A percentile compares a stretch with the other conserved stretches of the same genome.
phyloP scores from a whole-genome alignment of 2,888 invertebrate species.

The Leptopterna dolabrata region DNA sequence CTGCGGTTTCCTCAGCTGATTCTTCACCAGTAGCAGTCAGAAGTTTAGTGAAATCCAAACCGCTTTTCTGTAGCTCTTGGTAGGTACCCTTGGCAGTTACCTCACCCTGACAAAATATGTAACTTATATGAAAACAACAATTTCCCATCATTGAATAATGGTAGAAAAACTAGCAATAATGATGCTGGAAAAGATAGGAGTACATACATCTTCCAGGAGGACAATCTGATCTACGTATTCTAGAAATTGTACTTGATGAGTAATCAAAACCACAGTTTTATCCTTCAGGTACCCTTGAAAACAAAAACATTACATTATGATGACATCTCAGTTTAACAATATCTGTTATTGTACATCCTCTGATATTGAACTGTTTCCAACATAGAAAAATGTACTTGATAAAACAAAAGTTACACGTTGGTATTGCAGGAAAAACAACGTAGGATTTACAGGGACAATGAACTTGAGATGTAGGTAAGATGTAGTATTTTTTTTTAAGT shows the following conservation, averaged over 20 bases:
- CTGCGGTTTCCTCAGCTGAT: neutral
- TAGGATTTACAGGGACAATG: no score
- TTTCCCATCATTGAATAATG: neutral
- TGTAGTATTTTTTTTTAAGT: no score
- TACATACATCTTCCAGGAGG: constrained; percentile 68
- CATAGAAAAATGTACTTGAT: no score
- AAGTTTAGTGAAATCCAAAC: constrained; percentile 81
- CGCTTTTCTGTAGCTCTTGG: constrained; percentile 77
- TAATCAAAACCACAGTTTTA: constrained; percentile 82
- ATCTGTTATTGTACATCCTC: no score
- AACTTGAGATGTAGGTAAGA: no score
- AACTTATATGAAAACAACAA: neutral
- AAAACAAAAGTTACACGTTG: no score
- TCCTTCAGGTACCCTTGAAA: constrained; percentile 68
- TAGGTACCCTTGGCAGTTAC: constrained; percentile 73
- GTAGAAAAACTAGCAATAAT: neutral
- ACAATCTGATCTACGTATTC: constrained; percentile 74
- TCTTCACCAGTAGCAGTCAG: constrained; percentile 66
- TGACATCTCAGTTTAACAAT: no score
- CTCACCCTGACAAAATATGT: constrained; percentile 66
- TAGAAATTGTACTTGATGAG: constrained; percentile 86
- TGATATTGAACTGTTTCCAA: no score
- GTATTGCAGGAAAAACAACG: no score
- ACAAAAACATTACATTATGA: neutral
- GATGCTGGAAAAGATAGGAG: neutral